Conservation (phyloP, 2,113 vertebrate genomes). For the Bujurquina vittata region DNA sequence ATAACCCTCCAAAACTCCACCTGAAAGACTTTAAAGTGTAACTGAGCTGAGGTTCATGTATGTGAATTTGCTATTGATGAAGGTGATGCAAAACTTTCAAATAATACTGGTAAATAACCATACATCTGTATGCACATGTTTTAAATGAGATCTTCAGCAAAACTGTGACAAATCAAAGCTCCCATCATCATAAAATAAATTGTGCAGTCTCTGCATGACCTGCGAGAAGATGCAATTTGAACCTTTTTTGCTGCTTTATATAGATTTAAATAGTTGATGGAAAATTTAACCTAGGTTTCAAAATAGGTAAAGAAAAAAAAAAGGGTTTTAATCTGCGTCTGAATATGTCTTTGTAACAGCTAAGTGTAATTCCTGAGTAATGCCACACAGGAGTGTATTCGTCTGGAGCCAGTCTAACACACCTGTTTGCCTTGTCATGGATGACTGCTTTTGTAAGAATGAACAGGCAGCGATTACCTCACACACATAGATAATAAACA, state of each 20-base stretch:
- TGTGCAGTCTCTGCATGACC: neutral
- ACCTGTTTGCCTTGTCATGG: conserved; percentile 9
- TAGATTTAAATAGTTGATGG: rapidly evolving
- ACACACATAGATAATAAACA: neutral
- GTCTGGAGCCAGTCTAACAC: conserved; percentile 3
- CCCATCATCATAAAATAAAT: neutral
- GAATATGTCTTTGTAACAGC: neutral
- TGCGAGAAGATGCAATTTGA: neutral
- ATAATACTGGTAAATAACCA: neutral
- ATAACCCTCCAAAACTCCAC: neutral
- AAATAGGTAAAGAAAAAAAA: neutral
- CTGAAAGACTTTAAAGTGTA: neutral
- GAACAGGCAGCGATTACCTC: neutral
- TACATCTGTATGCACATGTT: neutral
- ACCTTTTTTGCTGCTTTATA: neutral
- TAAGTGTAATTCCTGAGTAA: conserved; percentile 4
- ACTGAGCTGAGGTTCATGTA: no score
- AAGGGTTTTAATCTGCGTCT: neutral
- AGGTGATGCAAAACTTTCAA: neutral
- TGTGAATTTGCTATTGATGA: neutral
- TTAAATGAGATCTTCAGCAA: neutral
- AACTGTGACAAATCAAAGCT: neutral
- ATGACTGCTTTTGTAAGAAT: conserved; percentile 11
- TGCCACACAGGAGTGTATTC: neutral
- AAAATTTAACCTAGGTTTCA: neutral